These are phyloP conservation scores for Bhutanitis thaidina DNA, from an alignment of 2,888 invertebrate species.

Conservation along the genomic window DNA sequence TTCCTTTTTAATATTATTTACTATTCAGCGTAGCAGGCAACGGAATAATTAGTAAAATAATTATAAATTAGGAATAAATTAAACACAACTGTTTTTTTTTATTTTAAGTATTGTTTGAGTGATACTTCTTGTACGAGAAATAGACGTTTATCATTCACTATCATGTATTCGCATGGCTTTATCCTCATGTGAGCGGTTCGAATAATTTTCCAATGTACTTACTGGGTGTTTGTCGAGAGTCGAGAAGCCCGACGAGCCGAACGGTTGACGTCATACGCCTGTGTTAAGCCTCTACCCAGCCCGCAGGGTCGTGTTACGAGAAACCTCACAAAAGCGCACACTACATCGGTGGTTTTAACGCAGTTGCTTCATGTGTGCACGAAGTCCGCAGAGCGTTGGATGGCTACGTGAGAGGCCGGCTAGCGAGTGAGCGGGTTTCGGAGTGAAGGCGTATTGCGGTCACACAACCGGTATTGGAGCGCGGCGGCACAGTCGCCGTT, in stretches of 20 bases:
- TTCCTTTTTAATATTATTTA: not conserved
- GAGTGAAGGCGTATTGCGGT: slow-evolving; percentile 72
- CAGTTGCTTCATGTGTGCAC: slow-evolving; percentile 22
- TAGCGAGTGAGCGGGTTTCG: slow-evolving; percentile 39
- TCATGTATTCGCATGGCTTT: slow-evolving; percentile 34
- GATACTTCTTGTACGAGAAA: not conserved
- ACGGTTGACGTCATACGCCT: slow-evolving; percentile 74
- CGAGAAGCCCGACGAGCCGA: slow-evolving; percentile 75
- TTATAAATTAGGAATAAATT: not conserved
- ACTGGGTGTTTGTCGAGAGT: slow-evolving; percentile 69
- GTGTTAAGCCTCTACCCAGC: slow-evolving; percentile 63
- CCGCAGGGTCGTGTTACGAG: slow-evolving; percentile 23
- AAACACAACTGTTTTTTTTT: not conserved
- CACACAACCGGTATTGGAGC: slow-evolving; percentile 78
- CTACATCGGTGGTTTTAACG: slow-evolving; percentile 48
- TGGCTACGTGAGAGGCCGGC: slow-evolving; percentile 31
- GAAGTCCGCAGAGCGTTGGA: slow-evolving; percentile 49
- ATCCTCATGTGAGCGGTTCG: slow-evolving; percentile 48
- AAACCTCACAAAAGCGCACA: slow-evolving; percentile 21
- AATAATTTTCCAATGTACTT: slow-evolving; percentile 59
- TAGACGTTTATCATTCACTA: slow-evolving; percentile 18
- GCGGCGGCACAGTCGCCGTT: slow-evolving; percentile 60
- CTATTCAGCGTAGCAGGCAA: not conserved
- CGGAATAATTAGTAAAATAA: not conserved
- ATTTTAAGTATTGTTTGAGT: not conserved